Conservation (phyloP, 2,888 invertebrate genomes). For the Sphinx pinastri region DNA sequence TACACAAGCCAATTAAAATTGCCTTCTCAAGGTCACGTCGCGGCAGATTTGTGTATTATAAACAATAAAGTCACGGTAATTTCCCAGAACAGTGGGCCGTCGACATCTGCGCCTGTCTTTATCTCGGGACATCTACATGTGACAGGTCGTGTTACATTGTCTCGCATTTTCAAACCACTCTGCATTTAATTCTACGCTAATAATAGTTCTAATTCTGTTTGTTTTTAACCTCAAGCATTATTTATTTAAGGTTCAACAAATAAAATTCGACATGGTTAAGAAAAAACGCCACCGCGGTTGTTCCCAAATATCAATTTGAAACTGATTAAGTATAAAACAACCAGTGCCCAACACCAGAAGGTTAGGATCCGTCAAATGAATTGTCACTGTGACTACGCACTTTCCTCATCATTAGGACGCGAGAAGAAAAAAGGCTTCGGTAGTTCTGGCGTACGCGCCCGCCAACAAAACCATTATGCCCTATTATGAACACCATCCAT, state of each 20-base stretch:
- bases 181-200: constrained; percentile 37
- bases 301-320: constrained; percentile 61
- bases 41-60: constrained; percentile 49
- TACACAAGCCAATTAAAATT: constrained; percentile 46
- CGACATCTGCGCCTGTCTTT: constrained; percentile 75
- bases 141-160: constrained; percentile 51
- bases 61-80: constrained; percentile 59
- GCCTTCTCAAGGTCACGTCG: constrained; percentile 63
- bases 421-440: constrained; percentile 73
- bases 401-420: constrained; percentile 76
- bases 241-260: constrained; percentile 1
- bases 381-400: constrained; percentile 72
- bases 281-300: constrained; percentile 16
- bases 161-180: constrained; percentile 37
- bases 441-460: constrained; percentile 74
- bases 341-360: constrained; percentile 75
- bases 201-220: constrained; percentile 26
- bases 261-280: constrained; percentile 14
- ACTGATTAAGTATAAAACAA: constrained; percentile 68
- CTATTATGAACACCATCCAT: constrained; percentile 82
- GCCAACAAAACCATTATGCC: constrained; percentile 82
- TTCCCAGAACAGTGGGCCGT: constrained; percentile 56
- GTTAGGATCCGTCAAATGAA: constrained; percentile 67
- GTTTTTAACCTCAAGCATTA: constrained; percentile 26
- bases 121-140: constrained; percentile 65